Evolutionary conservation across 2,888 invertebrate genomes (phyloP).

Genomic region (Eucera pruinosa): DNA sequence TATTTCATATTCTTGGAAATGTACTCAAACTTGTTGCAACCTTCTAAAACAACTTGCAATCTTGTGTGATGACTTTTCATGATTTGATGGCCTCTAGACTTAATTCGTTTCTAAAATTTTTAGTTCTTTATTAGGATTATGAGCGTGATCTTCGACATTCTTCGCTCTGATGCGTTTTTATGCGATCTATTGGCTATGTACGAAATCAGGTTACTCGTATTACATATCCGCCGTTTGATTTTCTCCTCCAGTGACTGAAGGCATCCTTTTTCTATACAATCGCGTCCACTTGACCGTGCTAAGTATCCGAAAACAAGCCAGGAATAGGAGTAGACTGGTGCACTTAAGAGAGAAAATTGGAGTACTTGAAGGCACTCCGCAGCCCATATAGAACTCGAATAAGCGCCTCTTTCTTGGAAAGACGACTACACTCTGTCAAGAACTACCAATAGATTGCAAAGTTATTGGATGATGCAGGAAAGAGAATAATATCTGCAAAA

Average conservation of each 20-base stretch:
- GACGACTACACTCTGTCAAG: conserved; percentile 5
- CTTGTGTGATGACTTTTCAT: too few species aligned
- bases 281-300: conserved; percentile 10
- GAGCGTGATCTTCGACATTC: too few species aligned
- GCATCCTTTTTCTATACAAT: background rate
- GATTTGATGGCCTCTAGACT: too few species aligned
- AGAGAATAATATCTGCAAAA: conserved; percentile 4
- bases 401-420: conserved; percentile 4
- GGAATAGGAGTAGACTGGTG: conserved; percentile 42
- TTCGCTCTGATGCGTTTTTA: too few species aligned
- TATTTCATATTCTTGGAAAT: too few species aligned
- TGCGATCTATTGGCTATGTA: background rate
- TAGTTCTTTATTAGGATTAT: too few species aligned
- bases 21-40: too few species aligned
- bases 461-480: background rate
- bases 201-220: background rate
- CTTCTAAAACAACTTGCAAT: too few species aligned
- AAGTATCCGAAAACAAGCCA: conserved; percentile 31
- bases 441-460: conserved; percentile 1
- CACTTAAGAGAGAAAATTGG: conserved; percentile 41
- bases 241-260: background rate
- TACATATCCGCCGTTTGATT: conserved; percentile 18
- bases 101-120: too few species aligned
- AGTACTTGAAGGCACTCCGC: conserved; percentile 33
- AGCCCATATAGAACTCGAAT: conserved; percentile 4